Base-by-base conservation (phyloP, 2,113 vertebrate genomes). In the Phaethornis superciliosus region DNA sequence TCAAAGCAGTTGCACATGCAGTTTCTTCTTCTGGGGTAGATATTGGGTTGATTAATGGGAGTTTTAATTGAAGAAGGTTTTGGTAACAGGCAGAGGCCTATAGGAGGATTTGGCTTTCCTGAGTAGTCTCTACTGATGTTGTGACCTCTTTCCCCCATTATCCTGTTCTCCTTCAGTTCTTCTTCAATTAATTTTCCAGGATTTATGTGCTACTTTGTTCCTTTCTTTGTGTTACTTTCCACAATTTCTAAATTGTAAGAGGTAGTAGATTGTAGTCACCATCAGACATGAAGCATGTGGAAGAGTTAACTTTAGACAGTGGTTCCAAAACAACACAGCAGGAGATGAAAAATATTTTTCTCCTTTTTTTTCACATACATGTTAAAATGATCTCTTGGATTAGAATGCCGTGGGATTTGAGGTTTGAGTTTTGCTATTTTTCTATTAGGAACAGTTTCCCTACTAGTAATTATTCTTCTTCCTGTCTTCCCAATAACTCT, bases 1-100 rank as follows among this genome's bases (percentile, higher is more conserved):
- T 5, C 8, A 22, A 51, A 76, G 52, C 16, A 4, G 6, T 3
- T 3, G 1, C 21, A 19, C 1, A 2, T 64, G 44, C 33, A 62
- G 12, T 52, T 22, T 75, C 9, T 23, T 37, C 10, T 58, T 62
- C 10, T 15, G 9, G 23, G 35, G 12, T 44, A 12, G 15, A 10
- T 28, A 7, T 22, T 4, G 13, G 4, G 5, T 10, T 7, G 28
- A 15, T 47, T 51, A 65, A 12, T 4, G 27, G 23, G 30, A 65
- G 2, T 24, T 54, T 55, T 40, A 49, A 5, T 14, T 80, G 68
- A 37, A 67, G 37, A 35, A 84, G 12, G 3, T n/a, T 62, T 85
- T 65, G 9, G 2, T 27, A 33, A 63, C 12, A 9, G 15, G 12
- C 37, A 42, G 44, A 33, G 52, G 64, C 33, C 12, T 58, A 0